Percentiles rank a stretch among this genome's conserved stretches.
These are phyloP conservation scores for Thereva unica DNA, from an alignment of 2,888 invertebrate genomes.

Conservation along the genomic window DNA sequence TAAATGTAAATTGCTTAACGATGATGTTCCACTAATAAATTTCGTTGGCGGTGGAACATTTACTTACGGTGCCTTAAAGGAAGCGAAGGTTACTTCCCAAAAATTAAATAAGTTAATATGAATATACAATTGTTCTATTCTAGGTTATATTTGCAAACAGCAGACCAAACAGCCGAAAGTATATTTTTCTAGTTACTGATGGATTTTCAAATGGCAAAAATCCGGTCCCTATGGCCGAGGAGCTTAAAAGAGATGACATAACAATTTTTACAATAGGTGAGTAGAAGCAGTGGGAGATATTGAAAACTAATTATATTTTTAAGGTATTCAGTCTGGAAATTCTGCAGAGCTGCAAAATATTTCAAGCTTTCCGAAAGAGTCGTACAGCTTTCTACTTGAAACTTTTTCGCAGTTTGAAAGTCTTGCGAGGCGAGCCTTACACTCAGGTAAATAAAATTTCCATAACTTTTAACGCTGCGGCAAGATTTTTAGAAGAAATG, in stretches of 20 bases:
- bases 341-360: constrained; percentile 66
- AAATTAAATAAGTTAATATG: background rate
- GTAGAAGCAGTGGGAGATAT: background rate
- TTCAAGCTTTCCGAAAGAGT: constrained; percentile 66
- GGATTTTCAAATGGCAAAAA: constrained; percentile 73
- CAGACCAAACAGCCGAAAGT: constrained; percentile 61
- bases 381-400: constrained; percentile 68
- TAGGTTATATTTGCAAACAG: constrained; percentile 60
- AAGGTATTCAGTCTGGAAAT: constrained; percentile 68
- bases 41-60: constrained; percentile 72
- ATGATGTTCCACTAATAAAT: constrained; percentile 63
- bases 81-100: constrained; percentile 62
- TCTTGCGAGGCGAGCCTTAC: constrained; percentile 68
- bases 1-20: constrained; percentile 67
- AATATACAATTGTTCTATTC: constrained; percentile 17
- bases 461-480: background rate
- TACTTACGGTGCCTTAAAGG: constrained; percentile 69
- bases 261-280: constrained; percentile 62
- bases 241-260: constrained; percentile 61
- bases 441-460: constrained; percentile 62
- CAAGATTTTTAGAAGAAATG: too few species aligned
- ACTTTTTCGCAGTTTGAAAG: constrained; percentile 72
- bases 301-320: constrained; percentile 2
- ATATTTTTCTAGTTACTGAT: constrained; percentile 70
- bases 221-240: constrained; percentile 65